Evolutionary conservation across 2,113 vertebrate species (phyloP).

Genomic region (Galbula dea): DNA sequence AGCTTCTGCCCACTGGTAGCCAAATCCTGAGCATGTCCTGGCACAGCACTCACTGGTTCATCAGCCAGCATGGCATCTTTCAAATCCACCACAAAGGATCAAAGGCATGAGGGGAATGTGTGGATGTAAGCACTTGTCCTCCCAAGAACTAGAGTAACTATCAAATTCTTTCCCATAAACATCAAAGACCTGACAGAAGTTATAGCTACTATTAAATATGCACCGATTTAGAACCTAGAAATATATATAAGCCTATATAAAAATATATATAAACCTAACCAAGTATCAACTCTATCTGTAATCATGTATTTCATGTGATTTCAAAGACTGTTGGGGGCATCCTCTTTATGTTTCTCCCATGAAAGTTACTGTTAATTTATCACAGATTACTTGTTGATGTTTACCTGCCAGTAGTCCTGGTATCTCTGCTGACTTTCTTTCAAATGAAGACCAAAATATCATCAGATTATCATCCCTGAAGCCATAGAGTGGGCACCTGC

Average conservation of each 20-base stretch:
- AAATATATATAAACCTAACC: background rate
- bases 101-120: background rate
- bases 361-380: background rate
- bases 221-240: background rate
- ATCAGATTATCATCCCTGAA: background rate
- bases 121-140: accelerated
- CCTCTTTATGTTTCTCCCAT: background rate
- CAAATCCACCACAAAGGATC: accelerated
- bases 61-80: background rate
- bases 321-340: background rate
- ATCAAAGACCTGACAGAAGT: background rate
- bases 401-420: background rate
- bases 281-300: background rate
- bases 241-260: no score
- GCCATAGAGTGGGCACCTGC: background rate
- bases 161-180: background rate
- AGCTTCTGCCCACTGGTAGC: background rate
- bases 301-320: background rate
- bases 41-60: background rate
- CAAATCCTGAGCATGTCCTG: background rate
- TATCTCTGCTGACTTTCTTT: background rate
- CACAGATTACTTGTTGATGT: background rate
- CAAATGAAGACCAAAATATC: background rate
- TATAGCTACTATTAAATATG: background rate
- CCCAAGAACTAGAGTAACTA: background rate